Evolutionary conservation across 1,140 invertebrate species (phyloP).

Genomic region (Holotrichia oblita): DNA sequence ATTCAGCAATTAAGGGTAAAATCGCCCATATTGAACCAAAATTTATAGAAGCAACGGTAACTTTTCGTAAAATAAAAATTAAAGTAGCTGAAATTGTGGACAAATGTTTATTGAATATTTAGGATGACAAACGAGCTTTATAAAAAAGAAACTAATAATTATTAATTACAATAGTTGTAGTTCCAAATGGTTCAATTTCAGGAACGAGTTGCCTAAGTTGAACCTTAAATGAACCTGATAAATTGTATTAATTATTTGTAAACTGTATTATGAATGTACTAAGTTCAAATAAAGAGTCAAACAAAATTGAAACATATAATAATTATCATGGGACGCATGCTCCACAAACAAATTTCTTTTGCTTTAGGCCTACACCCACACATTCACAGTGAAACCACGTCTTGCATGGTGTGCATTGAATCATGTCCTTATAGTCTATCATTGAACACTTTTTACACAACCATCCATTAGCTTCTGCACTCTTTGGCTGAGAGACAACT

Average conservation of each 20-base stretch:
- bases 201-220: neutral
- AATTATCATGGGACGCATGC: neutral
- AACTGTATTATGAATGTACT: neutral
- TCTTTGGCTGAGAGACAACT: neutral
- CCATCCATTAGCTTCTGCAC: conserved; percentile 20
- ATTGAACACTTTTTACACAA: conserved; percentile 21
- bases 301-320: too few relatives aligned
- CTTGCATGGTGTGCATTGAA: conserved; percentile 12
- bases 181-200: neutral
- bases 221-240: neutral
- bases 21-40: neutral
- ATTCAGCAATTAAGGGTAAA: too few relatives aligned
- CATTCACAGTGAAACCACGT: conserved; percentile 30
- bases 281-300: neutral
- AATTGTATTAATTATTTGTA: neutral
- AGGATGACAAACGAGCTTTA: neutral
- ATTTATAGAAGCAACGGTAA: neutral
- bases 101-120: too few relatives aligned
- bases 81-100: too few relatives aligned
- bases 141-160: neutral
- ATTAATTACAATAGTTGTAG: neutral
- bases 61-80: neutral
- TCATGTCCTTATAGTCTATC: conserved; percentile 24
- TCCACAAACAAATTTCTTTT: conserved; percentile 8
- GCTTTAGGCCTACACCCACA: neutral